phyloP scores from a whole-genome alignment of 2,113 vertebrate genomes.

The Orthonyx spaldingii region DNA sequence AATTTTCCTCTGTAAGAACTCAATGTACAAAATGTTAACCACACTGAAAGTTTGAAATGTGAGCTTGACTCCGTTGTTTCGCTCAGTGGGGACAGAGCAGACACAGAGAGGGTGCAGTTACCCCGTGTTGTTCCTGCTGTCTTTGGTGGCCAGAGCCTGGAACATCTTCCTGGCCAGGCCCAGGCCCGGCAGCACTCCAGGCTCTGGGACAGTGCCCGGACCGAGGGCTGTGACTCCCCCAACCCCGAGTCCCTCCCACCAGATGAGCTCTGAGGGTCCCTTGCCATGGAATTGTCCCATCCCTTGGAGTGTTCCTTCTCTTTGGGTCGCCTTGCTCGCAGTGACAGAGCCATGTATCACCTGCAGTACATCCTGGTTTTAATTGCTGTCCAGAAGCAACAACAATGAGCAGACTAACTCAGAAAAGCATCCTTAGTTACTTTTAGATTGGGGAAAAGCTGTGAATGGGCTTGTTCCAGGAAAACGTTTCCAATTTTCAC shows the following conservation, averaged over 20 bases:
- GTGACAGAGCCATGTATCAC: not conserved
- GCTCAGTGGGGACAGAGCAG: not conserved
- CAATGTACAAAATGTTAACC: not conserved
- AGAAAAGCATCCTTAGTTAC: not conserved
- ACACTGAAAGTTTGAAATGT: not conserved
- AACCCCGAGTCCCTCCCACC: no score
- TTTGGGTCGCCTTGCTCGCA: not conserved
- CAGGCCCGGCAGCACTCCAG: rapidly evolving
- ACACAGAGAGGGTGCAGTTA: not conserved
- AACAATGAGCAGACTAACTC: not conserved
- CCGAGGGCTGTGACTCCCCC: not conserved
- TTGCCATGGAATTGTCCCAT: not conserved
- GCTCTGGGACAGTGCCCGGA: rapidly evolving
- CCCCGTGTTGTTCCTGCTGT: no score
- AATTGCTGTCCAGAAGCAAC: not conserved
- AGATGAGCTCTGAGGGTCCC: rapidly evolving
- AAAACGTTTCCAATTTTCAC: not conserved
- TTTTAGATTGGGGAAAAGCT: not conserved
- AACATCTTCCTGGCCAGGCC: not conserved
- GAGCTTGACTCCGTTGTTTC: not conserved
- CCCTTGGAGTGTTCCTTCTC: not conserved
- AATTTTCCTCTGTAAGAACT: not conserved
- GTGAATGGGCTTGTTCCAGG: not conserved
- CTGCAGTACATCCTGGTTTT: not conserved
- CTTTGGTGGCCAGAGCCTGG: no score